Evolutionary conservation across 2,888 invertebrate genomes (phyloP).

Genomic region (Parascotia fuliginaria): DNA sequence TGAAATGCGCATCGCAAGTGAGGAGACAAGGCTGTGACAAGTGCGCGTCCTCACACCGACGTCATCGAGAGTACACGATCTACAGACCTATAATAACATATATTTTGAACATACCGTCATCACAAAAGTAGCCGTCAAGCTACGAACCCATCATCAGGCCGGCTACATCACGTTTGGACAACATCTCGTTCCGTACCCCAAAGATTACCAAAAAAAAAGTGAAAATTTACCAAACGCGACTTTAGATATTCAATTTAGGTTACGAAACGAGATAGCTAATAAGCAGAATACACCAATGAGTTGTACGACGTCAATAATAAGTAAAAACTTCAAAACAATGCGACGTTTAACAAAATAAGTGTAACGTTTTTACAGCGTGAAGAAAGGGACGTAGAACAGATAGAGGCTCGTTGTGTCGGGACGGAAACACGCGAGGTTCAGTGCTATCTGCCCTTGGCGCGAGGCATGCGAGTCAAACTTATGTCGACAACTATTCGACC

Average conservation of each 20-base stretch:
- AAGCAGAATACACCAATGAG: background rate
- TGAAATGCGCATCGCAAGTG: no score
- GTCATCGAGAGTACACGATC: no score
- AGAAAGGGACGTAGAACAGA: background rate
- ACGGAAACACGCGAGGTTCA: background rate
- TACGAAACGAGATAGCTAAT: no score
- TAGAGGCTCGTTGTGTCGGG: background rate
- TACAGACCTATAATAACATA: background rate
- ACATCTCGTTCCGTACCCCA: no score
- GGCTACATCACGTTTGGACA: no score
- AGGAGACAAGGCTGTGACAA: no score
- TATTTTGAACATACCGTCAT: background rate
- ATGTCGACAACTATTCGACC: background rate
- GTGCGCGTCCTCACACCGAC: no score
- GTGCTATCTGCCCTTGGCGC: background rate
- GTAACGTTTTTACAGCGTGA: background rate
- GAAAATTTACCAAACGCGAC: no score
- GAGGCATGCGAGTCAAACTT: background rate
- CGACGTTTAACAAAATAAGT: background rate
- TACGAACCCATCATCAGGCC: background rate
- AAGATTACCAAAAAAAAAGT: no score
- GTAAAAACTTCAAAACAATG: background rate
- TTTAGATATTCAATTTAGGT: no score
- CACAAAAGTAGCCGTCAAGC: background rate
- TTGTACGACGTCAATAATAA: background rate